Evolutionary conservation across 92 coral and sea anemone genomes (phyloP).

Genomic region (Parazoanthus swiftii): DNA sequence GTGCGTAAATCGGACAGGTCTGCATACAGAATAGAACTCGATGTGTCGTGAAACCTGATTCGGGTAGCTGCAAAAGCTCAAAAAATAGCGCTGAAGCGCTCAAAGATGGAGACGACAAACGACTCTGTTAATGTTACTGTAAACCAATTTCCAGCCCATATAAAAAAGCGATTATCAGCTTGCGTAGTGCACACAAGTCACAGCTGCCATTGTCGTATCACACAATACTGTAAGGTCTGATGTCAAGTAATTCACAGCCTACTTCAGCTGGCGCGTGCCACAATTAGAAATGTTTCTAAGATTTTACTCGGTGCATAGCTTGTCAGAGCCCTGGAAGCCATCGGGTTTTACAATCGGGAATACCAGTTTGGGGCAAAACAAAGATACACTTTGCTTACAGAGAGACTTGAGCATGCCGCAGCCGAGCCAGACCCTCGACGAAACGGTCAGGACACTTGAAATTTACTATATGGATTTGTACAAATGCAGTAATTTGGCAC

Average conservation of each 20-base stretch:
- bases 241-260: not conserved
- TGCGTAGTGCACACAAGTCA: not conserved
- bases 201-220: not conserved
- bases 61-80: not conserved
- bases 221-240: not conserved
- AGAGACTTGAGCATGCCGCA: not conserved
- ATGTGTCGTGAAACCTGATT: not conserved
- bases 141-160: too few relatives aligned
- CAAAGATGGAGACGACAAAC: not conserved
- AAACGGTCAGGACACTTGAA: not conserved
- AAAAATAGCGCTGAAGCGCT: not conserved
- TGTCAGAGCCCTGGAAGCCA: constrained; percentile 22
- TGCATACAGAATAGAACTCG: not conserved
- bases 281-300: constrained; percentile 3
- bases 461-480: too few relatives aligned
- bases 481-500: not conserved
- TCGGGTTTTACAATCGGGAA: not conserved
- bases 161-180: too few relatives aligned
- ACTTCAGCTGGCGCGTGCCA: not conserved
- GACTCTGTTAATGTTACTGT: too few relatives aligned
- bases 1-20: not conserved
- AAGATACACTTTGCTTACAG: not conserved
- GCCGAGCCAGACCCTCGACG: not conserved
- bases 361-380: not conserved
- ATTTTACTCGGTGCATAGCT: constrained; percentile 12